Conservation (phyloP, 2,113 vertebrate species). For the Catharus fuscescens region DNA sequence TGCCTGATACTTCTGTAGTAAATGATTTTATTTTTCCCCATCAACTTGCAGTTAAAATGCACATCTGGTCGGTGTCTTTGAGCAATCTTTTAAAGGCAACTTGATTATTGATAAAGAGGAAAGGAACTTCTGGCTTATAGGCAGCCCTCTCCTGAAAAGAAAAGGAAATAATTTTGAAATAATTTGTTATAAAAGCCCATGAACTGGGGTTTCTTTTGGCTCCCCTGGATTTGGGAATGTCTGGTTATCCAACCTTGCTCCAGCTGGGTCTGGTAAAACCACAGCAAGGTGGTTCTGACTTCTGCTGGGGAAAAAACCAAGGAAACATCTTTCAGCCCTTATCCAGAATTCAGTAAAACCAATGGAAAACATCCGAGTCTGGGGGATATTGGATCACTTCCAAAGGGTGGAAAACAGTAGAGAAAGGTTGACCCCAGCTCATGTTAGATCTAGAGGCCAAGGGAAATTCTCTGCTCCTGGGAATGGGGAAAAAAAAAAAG, state of each 20-base stretch:
- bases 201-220: neutral
- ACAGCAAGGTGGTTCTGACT: constrained; percentile 24
- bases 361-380: neutral
- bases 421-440: neutral
- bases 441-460: neutral
- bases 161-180: neutral
- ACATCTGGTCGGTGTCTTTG: neutral
- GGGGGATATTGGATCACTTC: neutral
- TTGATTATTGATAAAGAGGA: constrained; percentile 1
- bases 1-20: neutral
- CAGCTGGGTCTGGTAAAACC: constrained; percentile 49
- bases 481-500: neutral
- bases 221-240: neutral
- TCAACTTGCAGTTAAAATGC: neutral
- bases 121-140: constrained; percentile 3
- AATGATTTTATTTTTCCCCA: neutral
- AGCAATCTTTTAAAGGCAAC: neutral
- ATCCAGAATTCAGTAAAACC: constrained; percentile 5
- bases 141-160: neutral
- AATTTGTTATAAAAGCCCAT: neutral
- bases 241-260: constrained; percentile 42
- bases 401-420: neutral
- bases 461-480: neutral
- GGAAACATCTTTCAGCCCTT: neutral
- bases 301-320: neutral